A percentile compares a stretch with the other conserved stretches of the same genome.
These are phyloP conservation scores for Pomacea maculata DNA, from an alignment of 1,140 invertebrate species.

Conservation along the genomic window DNA sequence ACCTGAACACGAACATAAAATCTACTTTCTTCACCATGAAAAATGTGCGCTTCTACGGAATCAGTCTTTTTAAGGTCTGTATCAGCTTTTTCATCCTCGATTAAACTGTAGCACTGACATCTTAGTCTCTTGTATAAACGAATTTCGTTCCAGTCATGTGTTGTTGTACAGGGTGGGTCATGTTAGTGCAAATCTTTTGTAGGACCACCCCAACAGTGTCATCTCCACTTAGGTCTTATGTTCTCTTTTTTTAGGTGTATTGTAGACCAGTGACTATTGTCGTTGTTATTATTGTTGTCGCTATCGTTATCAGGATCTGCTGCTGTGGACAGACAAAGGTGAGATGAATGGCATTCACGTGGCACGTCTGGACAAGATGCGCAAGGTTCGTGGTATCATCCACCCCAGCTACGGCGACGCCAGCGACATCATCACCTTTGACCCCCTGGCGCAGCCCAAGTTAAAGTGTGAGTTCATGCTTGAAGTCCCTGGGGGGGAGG, in stretches of 20 bases:
- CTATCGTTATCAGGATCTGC: constrained; percentile 38
- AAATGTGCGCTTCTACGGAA: constrained; percentile 40
- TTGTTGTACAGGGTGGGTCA: too few species aligned
- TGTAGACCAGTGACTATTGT: too few species aligned
- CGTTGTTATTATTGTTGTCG: too few species aligned
- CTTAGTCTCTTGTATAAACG: background rate
- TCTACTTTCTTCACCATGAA: constrained; percentile 28
- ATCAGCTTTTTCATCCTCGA: background rate
- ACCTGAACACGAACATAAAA: constrained; percentile 26
- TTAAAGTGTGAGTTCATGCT: constrained; percentile 30
- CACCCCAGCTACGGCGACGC: constrained; percentile 46
- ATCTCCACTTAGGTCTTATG: too few species aligned
- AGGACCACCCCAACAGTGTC: too few species aligned
- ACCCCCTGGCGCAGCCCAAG: constrained; percentile 37
- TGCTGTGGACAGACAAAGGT: constrained; percentile 51
- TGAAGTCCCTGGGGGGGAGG: too few species aligned
- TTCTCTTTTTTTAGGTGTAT: too few species aligned
- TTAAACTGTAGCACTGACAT: background rate
- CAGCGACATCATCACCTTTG: constrained; percentile 48
- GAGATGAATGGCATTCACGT: constrained; percentile 52
- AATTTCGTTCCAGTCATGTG: too few species aligned
- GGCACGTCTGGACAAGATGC: constrained; percentile 36
- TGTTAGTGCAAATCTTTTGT: too few species aligned
- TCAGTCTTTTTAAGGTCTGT: constrained; percentile 46
- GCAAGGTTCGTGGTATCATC: constrained; percentile 47